Evolutionary conservation across 2,888 invertebrate genomes (phyloP).

Genomic region (Prenolepis imparis): DNA sequence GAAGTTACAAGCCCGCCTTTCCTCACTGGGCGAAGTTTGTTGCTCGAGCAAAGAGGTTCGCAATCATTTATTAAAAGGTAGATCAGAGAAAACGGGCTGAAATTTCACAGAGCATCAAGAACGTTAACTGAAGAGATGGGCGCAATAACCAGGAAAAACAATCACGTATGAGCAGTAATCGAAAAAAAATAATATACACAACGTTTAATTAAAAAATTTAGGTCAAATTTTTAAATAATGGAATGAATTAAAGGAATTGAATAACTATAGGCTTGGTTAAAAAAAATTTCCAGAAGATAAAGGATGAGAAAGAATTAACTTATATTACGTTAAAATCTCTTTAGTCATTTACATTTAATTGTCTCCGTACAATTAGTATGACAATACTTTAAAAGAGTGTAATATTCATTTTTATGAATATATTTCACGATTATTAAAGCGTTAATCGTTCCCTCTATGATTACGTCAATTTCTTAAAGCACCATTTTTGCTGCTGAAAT

Average conservation of each 20-base stretch:
- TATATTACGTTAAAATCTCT: constrained; percentile 75
- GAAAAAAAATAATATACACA: constrained; percentile 58
- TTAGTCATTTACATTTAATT: constrained; percentile 71
- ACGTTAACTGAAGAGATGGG: constrained; percentile 33
- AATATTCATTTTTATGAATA: constrained; percentile 12
- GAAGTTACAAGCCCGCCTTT: constrained; percentile 52
- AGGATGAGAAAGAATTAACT: constrained; percentile 63
- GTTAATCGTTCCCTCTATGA: constrained; percentile 11
- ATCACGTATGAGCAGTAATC: constrained; percentile 36
- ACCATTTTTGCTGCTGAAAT: background rate
- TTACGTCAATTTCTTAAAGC: background rate
- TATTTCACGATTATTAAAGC: background rate
- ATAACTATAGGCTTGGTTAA: constrained; percentile 28
- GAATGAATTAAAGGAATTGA: constrained; percentile 55
- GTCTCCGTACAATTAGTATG: background rate
- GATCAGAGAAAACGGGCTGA: constrained; percentile 46
- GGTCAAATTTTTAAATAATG: constrained; percentile 74
- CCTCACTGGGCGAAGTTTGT: constrained; percentile 45
- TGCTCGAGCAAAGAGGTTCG: constrained; percentile 46
- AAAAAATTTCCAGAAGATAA: constrained; percentile 53
- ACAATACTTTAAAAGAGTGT: background rate
- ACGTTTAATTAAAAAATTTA: constrained; percentile 74
- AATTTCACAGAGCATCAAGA: constrained; percentile 45
- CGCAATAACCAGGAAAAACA: constrained; percentile 28
- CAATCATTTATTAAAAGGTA: constrained; percentile 61